Conservation (phyloP, 2,797 vertebrate genomes). For the Amazonetta brasiliensis region DNA sequence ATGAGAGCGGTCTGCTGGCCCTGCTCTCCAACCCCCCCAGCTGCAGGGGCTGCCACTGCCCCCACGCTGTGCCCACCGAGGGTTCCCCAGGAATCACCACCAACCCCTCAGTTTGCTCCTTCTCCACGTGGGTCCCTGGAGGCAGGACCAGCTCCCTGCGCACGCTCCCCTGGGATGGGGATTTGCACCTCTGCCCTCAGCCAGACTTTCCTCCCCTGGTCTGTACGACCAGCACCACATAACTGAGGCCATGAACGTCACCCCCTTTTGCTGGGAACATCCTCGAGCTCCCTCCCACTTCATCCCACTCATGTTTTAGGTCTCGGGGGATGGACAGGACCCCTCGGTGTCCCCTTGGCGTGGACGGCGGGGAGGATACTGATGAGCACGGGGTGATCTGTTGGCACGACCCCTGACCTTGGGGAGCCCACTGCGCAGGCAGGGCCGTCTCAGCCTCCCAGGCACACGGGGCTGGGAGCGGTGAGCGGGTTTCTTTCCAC, state of each 20-base stretch:
- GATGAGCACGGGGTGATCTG: background rate
- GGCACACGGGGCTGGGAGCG: slow-evolving; percentile 49
- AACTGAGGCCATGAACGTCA: background rate
- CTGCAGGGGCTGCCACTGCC: too few relatives aligned
- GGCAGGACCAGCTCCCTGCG: background rate
- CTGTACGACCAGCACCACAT: background rate
- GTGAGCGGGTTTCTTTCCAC: slow-evolving; percentile 58
- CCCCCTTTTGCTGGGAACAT: background rate
- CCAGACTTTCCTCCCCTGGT: background rate
- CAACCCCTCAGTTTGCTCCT: background rate
- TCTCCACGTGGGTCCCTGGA: background rate
- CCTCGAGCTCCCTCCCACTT: background rate
- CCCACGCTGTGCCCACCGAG: background rate
- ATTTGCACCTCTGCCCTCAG: background rate
- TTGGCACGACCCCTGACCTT: background rate
- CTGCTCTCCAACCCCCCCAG: background rate
- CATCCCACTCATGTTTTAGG: background rate
- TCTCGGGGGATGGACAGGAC: background rate
- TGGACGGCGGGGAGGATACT: background rate
- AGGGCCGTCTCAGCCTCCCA: background rate
- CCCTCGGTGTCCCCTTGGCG: too few relatives aligned
- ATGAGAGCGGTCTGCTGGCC: background rate
- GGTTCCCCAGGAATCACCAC: accelerated
- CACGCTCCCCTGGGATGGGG: background rate
- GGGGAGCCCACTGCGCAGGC: background rate